Evolutionary conservation across 2,888 invertebrate genomes (phyloP).

Genomic region (Camponotus fellah): DNA sequence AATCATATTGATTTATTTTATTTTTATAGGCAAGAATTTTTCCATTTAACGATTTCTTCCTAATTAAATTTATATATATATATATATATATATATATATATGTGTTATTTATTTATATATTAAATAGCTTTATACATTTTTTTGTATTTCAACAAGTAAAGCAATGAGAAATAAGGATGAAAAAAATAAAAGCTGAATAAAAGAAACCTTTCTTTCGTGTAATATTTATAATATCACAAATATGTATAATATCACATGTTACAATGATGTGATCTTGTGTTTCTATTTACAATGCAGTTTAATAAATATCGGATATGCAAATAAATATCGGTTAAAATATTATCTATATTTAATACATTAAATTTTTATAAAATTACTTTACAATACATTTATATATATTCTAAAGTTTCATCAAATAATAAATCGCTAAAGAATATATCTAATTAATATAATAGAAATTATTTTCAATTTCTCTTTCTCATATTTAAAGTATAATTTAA

Average conservation of each 20-base stretch:
- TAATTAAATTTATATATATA: not conserved
- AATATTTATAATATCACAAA: too few species aligned
- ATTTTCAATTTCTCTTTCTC: not conserved
- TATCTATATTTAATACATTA: not conserved
- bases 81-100: too few species aligned
- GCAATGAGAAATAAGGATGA: too few species aligned
- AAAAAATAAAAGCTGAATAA: too few species aligned
- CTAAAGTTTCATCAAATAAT: not conserved
- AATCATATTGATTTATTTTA: not conserved
- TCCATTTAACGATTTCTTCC: not conserved
- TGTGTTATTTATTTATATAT: too few species aligned
- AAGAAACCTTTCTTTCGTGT: too few species aligned
- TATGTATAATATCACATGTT: not conserved
- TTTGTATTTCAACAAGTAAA: too few species aligned
- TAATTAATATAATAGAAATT: not conserved
- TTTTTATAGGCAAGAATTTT: not conserved
- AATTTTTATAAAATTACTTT: not conserved
- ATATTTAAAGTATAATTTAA: not conserved
- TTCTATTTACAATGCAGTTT: not conserved
- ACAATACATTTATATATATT: not conserved
- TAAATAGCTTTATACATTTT: too few species aligned
- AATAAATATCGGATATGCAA: not conserved
- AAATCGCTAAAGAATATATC: too few species aligned
- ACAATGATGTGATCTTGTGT: not conserved
- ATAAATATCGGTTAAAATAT: too few species aligned